phyloP scores from a whole-genome alignment of 1,140 invertebrate genomes.

The Adoxophyes honmai region DNA sequence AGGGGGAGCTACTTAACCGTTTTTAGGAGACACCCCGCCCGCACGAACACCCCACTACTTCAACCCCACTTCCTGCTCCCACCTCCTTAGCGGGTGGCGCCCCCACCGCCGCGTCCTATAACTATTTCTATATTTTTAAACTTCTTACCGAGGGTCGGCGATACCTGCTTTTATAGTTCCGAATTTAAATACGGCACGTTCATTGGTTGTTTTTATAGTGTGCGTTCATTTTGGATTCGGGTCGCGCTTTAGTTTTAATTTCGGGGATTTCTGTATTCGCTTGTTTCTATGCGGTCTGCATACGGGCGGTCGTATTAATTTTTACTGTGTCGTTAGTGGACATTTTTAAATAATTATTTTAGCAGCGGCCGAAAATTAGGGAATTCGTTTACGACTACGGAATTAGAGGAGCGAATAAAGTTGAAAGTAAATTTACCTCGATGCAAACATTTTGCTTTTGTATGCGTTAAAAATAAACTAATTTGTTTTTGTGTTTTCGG shows the following conservation, averaged over 20 bases:
- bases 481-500: too few species aligned
- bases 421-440: too few species aligned
- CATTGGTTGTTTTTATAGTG: slow-evolving; percentile 57
- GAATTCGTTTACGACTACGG: too few species aligned
- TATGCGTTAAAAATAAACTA: too few species aligned
- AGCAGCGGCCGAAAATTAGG: not conserved
- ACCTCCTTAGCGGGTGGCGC: slow-evolving; percentile 27
- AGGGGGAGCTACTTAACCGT: slow-evolving; percentile 74
- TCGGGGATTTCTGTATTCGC: slow-evolving; percentile 46
- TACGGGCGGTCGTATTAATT: slow-evolving; percentile 12
- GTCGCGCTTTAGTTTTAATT: slow-evolving; percentile 74
- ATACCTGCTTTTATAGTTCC: slow-evolving; percentile 59
- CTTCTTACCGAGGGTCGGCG: slow-evolving; percentile 65
- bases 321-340: slow-evolving; percentile 9
- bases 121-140: slow-evolving; percentile 73
- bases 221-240: slow-evolving; percentile 60
- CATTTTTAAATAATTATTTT: not conserved
- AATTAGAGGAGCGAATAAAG: too few species aligned
- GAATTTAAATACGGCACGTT: slow-evolving; percentile 40
- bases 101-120: slow-evolving; percentile 35
- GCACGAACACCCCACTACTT: slow-evolving; percentile 57
- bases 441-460: too few species aligned
- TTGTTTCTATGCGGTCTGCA: slow-evolving; percentile 18
- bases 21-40: slow-evolving; percentile 73
- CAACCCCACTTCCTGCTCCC: slow-evolving; percentile 61